A percentile compares a stretch with the other conserved stretches of the same genome.
Conservation (phyloP, 2,113 vertebrate genomes). For the Podocnemis expansa region DNA sequence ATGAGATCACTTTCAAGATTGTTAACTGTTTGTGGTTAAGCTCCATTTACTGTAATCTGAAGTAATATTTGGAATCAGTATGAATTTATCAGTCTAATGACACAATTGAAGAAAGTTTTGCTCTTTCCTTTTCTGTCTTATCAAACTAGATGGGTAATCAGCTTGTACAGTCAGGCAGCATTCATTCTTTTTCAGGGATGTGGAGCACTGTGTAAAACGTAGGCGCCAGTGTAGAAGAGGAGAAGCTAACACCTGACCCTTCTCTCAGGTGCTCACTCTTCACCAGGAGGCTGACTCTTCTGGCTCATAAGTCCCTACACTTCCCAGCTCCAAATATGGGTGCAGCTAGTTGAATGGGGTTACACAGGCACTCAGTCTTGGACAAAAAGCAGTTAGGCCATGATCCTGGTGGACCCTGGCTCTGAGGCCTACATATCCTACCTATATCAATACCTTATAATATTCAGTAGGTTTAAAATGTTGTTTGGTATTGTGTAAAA, state of each 20-base stretch:
- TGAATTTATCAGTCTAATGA: background rate
- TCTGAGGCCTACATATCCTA: accelerated
- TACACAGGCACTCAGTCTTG: too few species aligned
- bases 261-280: too few species aligned
- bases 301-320: too few species aligned
- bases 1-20: background rate
- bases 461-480: accelerated
- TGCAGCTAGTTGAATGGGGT: too few species aligned
- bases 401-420: too few species aligned
- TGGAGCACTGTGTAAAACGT: too few species aligned
- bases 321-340: too few species aligned
- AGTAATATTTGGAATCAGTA: background rate
- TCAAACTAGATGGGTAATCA: background rate
- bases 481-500: background rate
- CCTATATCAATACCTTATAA: background rate
- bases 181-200: background rate
- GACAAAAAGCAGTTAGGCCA: too few species aligned
- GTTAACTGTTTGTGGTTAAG: background rate
- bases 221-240: too few species aligned
- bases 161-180: background rate
- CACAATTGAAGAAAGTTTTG: background rate
- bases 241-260: too few species aligned
- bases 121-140: too few species aligned
- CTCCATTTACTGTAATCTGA: background rate
- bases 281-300: too few species aligned